Base-by-base conservation (phyloP, 2,888 invertebrate species). In the Cantharis lateralis region DNA sequence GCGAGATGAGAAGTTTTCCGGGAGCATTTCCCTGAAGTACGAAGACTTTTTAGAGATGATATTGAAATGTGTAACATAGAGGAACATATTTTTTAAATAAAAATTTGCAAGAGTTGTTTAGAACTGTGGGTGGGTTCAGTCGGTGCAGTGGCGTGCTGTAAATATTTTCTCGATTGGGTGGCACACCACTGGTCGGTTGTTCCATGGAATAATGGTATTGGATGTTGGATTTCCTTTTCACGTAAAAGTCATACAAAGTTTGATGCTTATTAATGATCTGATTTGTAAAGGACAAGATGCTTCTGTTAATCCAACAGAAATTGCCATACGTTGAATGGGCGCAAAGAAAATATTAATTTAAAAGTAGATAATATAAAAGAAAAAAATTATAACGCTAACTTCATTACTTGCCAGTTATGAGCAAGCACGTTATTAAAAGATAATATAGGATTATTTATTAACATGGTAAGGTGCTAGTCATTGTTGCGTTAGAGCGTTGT, bases 11-110 rank as follows among this genome's bases (percentile, higher is more conserved):
- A 80, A 86, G 62, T 85, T 82, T 70, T 83, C 84, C 2, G 88
- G 87, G 7, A 83, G 83, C 71, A 86, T 88, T 18, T 84, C 83
- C 68, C 83, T 88, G 20, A 85, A 84, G 72, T 88, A 87, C 72
- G 87, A 87, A 80, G 87, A 87, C 76, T 88, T 87, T 79, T 79
- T 86, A 63, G 85, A 85, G 78, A 82, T 86, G 83, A 83, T 86
- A 15, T 79, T 86, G 70, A 83, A 83, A 73, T 86, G 85, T 80
- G 73, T 85, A 71, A 20, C 64, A 10, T 63, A 13, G 10, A n/a
- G 1, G 20, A 24, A 20, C 20, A 13, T 10, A 0, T n/a, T 63
- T 16, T 16, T 63, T 16, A 3, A 66, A 66, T 66, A 48, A 48
- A 48, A 48, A 7, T 48, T 48, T 32, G 13, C 28, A 10, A 28